Conservation (phyloP, 2,888 invertebrate species). For the Dynastes tityus region DNA sequence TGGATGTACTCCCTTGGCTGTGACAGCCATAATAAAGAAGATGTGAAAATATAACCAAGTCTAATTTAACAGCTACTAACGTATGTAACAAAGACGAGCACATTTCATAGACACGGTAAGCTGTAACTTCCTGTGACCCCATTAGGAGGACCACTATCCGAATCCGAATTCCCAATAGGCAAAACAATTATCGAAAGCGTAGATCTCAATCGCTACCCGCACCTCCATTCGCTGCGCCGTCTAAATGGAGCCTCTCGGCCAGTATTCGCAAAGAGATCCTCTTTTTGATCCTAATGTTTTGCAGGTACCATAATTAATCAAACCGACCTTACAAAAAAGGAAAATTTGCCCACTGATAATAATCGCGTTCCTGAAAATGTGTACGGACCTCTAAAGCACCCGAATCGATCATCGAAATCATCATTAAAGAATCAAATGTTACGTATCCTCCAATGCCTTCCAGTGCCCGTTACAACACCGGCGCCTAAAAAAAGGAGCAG, state of each 20-base stretch:
- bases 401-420: conserved; percentile 93
- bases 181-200: conserved; percentile 64
- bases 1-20: too few species aligned
- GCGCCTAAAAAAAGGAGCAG: conserved; percentile 80
- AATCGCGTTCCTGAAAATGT: conserved; percentile 70
- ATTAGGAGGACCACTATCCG: conserved; percentile 69
- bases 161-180: conserved; percentile 70
- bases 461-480: conserved; percentile 72
- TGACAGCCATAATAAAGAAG: too few species aligned
- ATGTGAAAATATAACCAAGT: too few species aligned
- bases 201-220: conserved; percentile 70
- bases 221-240: conserved; percentile 80
- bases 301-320: conserved; percentile 64
- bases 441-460: conserved; percentile 77
- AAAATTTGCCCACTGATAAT: conserved; percentile 68
- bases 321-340: conserved; percentile 72
- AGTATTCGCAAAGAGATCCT: conserved; percentile 86
- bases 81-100: too few species aligned
- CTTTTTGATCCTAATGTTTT: conserved; percentile 76
- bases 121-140: too few species aligned
- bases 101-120: too few species aligned
- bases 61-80: too few species aligned
- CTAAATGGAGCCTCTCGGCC: conserved; percentile 85
- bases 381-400: conserved; percentile 74
- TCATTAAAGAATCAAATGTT: conserved; percentile 92